A percentile compares a stretch with the other conserved stretches of the same genome.
These are phyloP conservation scores for Leucopsar rothschildi DNA, from an alignment of 2,113 vertebrate genomes.

Conservation along the genomic window DNA sequence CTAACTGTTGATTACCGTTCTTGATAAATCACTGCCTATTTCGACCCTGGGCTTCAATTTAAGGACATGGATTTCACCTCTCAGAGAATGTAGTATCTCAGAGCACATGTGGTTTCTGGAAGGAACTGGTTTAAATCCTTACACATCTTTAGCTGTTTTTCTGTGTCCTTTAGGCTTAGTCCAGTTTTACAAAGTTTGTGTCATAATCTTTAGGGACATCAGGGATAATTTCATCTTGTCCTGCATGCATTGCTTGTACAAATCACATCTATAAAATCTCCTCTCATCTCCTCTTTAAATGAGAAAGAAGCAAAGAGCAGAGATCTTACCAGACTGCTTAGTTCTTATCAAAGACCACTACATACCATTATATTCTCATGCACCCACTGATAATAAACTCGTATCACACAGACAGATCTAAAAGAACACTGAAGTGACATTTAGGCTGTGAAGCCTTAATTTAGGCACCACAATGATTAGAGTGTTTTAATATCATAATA, in stretches of 20 bases:
- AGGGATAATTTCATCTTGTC: not conserved
- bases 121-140: not conserved
- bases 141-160: not conserved
- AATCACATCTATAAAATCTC: not conserved
- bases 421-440: constrained; percentile 67
- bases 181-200: not conserved
- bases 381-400: constrained; percentile 27
- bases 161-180: not conserved
- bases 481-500: constrained; percentile 76
- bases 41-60: not conserved
- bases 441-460: constrained; percentile 72
- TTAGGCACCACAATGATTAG: constrained; percentile 71
- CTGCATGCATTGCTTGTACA: not conserved
- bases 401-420: constrained; percentile 52
- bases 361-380: not conserved
- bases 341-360: not conserved
- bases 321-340: not conserved
- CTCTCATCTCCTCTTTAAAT: not conserved
- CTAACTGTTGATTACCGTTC: not conserved
- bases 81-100: not conserved
- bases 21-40: fast-evolving
- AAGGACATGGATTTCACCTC: not conserved
- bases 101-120: not conserved
- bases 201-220: not conserved
- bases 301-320: not conserved